Evolutionary conservation across 1,140 invertebrate species (phyloP).

Genomic region (Caerostris darwini): DNA sequence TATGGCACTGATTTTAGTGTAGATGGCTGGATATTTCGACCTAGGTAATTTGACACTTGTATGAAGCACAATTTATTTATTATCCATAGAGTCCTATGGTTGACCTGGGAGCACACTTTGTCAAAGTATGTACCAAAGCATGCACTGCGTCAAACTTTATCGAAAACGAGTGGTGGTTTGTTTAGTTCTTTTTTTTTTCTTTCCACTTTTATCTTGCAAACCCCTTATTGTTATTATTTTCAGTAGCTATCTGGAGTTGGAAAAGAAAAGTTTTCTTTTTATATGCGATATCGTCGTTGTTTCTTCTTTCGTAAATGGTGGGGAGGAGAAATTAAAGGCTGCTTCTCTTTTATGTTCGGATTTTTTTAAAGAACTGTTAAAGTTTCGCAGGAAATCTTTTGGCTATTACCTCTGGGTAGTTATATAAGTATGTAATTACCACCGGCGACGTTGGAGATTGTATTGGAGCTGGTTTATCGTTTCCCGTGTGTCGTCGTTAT

Average conservation of each 20-base stretch:
- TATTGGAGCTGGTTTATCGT: constrained; percentile 10
- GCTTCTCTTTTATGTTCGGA: background rate
- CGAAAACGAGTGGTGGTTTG: background rate
- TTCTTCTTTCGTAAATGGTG: background rate
- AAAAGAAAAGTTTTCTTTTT: background rate
- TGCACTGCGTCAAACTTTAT: constrained; percentile 30
- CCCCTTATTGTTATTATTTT: constrained; percentile 31
- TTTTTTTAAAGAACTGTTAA: background rate
- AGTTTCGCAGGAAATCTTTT: background rate
- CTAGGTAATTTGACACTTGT: too few species aligned
- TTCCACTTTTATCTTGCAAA: too few species aligned
- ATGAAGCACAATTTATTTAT: too few species aligned
- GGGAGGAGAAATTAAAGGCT: constrained; percentile 12
- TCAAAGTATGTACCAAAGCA: background rate
- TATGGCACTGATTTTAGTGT: too few species aligned
- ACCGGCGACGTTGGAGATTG: background rate
- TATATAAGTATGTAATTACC: background rate
- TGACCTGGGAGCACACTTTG: too few species aligned
- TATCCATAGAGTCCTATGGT: too few species aligned
- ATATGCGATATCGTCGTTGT: background rate
- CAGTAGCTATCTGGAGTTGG: background rate
- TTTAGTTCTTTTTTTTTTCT: constrained; percentile 4
- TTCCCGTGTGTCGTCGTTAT: background rate
- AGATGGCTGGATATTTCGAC: too few species aligned
- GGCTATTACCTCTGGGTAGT: background rate